Evolutionary conservation across 2,797 vertebrate species (phyloP).

Genomic region (Bovichtus variegatus): DNA sequence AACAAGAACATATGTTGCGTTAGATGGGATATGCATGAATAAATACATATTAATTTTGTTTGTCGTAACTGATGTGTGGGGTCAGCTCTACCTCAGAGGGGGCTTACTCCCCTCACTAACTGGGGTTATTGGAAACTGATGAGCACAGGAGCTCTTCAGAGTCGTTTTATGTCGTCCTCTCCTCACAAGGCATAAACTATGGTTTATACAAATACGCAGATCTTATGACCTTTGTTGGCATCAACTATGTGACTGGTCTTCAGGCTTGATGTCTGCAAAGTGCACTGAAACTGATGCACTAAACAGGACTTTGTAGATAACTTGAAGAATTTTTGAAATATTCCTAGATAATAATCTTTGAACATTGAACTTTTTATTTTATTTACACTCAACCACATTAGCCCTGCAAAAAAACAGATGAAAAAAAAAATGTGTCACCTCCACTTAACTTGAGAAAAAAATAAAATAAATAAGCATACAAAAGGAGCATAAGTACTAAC

Average conservation of each 20-base stretch:
- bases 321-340: not conserved
- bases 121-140: not conserved
- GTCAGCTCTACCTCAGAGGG: too few relatives aligned
- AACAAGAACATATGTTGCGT: not conserved
- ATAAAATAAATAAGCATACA: too few relatives aligned
- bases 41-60: not conserved
- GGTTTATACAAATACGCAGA: not conserved
- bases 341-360: not conserved
- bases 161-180: not conserved
- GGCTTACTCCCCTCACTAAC: too few relatives aligned
- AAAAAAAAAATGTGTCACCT: too few relatives aligned
- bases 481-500: too few relatives aligned
- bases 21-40: not conserved
- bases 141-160: not conserved
- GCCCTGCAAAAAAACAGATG: too few relatives aligned
- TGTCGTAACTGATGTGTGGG: not conserved
- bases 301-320: not conserved
- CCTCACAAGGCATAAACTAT: not conserved
- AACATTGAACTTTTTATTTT: too few relatives aligned
- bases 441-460: too few relatives aligned
- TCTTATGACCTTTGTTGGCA: not conserved
- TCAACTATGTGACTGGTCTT: not conserved
- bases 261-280: not conserved
- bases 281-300: not conserved
- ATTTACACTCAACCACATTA: too few relatives aligned